Evolutionary conservation across 2,113 vertebrate species (phyloP), one percentile per base, ranked within the genome.

Genomic region (Scopus umbretta): DNA sequence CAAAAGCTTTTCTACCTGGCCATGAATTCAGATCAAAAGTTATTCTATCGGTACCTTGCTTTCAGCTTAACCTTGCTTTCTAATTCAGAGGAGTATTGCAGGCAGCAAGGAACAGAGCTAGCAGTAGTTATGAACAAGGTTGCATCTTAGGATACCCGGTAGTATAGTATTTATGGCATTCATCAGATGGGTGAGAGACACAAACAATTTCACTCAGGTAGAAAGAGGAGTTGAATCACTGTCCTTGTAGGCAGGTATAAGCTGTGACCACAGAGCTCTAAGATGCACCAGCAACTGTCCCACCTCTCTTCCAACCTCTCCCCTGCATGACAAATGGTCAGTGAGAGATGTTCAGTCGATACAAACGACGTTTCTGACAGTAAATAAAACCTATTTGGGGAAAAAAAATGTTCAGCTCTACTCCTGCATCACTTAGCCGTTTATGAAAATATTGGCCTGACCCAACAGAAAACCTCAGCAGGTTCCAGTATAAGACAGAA

Each of bases 31-130:
- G 42, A 76, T 53, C 22, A n/a, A 6, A 50, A 74, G 17, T 62
- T 86, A 26, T n/a, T 91, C 32, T 36, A 18, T 23, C 0, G 0
- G 20, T 26, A 62, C 52, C 30, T 34, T 29, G 12, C 14, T 70
- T 83, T 58, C 47, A 65, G 36, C 42, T 62, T 58, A 62, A 53
- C 30, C 23, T 66, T 70, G 34, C 25, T 71, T 15, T 90, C 42
- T 47, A 50, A 5, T 88, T 53, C 0, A 0, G 72, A 86, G 53
- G 14, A 76, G 13, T 71, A 29, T 42, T 79, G 36, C 32, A 63
- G 42, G 40, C 55, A 63, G 21, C 0, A 1, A 92, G 66, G 61
- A 87, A 47, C 29, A 81, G 47, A 84, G 21, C 29, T 61, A 30
- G 19, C 38, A 78, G 42, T 13, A 65, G 38, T 32, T 74, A 58